Evolutionary conservation across 2,888 invertebrate genomes (phyloP).

Genomic region (Fragum fragum): DNA sequence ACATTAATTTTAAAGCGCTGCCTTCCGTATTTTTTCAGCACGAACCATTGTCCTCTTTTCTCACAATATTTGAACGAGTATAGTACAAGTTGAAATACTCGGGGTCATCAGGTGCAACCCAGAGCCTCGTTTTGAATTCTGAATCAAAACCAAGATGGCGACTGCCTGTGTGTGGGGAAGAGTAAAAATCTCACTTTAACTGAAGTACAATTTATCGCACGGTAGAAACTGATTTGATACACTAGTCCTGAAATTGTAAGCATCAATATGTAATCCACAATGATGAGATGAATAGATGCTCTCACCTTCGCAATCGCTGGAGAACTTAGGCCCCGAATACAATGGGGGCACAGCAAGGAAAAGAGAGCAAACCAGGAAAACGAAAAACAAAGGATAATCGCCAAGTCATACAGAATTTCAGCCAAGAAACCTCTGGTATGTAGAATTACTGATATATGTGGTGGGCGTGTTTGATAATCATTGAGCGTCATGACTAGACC

Average conservation of each 20-base stretch:
- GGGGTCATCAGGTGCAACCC: constrained; percentile 46
- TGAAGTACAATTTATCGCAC: background rate
- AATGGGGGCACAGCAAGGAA: constrained; percentile 77
- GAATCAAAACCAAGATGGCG: constrained; percentile 71
- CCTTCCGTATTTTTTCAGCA: too few species aligned
- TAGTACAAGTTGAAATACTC: background rate
- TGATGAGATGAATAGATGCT: constrained; percentile 30
- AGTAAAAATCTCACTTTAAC: constrained; percentile 25
- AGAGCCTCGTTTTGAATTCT: constrained; percentile 60
- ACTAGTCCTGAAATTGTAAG: background rate
- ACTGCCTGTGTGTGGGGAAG: constrained; percentile 68
- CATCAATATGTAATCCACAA: background rate
- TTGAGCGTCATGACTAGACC: too few species aligned
- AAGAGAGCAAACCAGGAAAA: constrained; percentile 66
- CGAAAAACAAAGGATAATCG: constrained; percentile 69
- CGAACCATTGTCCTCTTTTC: too few species aligned
- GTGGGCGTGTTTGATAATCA: too few species aligned
- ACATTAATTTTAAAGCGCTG: too few species aligned
- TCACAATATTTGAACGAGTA: too few species aligned
- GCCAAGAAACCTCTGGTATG: constrained; percentile 65
- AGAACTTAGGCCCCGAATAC: constrained; percentile 55
- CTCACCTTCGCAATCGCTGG: constrained; percentile 8
- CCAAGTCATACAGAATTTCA: constrained; percentile 61
- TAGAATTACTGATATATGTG: background rate
- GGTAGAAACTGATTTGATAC: background rate